Percentiles rank a stretch among this genome's conserved stretches.
These are phyloP conservation scores for Macaria notata DNA, from an alignment of 2,888 invertebrate species.

Conservation along the genomic window DNA sequence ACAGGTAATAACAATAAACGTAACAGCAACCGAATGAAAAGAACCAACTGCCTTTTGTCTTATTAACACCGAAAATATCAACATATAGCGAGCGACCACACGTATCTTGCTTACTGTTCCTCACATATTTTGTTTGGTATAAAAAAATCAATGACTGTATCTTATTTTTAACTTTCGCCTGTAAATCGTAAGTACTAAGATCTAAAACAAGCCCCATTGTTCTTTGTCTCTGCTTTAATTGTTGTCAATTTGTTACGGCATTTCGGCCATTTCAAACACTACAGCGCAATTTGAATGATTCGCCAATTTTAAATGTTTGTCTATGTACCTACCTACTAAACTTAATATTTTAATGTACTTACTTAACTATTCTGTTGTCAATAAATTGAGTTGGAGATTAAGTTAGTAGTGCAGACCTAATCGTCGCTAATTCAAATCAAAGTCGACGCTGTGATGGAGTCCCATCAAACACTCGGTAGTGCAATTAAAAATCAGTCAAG, in stretches of 20 bases:
- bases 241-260: neutral
- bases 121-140: conserved; percentile 15
- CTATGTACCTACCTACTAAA: too few species aligned
- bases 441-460: too few species aligned
- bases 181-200: conserved; percentile 2
- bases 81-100: conserved; percentile 19
- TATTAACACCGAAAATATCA: conserved; percentile 29
- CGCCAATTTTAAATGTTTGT: too few species aligned
- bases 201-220: conserved; percentile 2
- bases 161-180: conserved; percentile 37
- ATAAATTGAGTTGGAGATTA: too few species aligned
- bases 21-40: conserved; percentile 7
- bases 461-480: too few species aligned
- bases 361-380: too few species aligned
- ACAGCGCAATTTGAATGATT: neutral
- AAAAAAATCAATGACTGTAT: conserved; percentile 39
- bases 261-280: neutral
- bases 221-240: conserved; percentile 5
- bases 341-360: too few species aligned
- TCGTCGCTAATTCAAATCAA: too few species aligned
- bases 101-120: conserved; percentile 37
- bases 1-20: conserved; percentile 15
- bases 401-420: too few species aligned
- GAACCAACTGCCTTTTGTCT: conserved; percentile 23
- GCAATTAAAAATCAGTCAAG: conserved; percentile 1